Conservation (phyloP, 1,140 invertebrate species). For the Ladona fulva region DNA sequence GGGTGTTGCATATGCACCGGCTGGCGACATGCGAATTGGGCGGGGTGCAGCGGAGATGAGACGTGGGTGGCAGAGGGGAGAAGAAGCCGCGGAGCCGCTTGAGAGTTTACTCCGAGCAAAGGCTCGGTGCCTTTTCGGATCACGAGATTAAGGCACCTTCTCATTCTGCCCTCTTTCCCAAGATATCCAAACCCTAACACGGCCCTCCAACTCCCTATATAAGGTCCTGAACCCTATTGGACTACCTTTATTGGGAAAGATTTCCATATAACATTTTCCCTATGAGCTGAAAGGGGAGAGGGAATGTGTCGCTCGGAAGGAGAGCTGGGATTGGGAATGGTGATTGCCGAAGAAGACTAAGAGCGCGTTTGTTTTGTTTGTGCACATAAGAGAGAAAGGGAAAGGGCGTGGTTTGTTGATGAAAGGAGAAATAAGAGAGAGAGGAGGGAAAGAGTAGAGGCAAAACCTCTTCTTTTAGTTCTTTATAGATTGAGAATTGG, state of each 20-base stretch:
- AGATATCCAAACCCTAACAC: too few relatives aligned
- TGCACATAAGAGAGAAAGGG: neutral
- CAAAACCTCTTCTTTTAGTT: neutral
- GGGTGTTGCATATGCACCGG: neutral
- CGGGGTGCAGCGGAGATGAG: too few relatives aligned
- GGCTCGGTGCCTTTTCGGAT: too few relatives aligned
- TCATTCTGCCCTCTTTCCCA: too few relatives aligned
- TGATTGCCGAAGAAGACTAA: neutral
- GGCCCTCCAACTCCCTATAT: too few relatives aligned
- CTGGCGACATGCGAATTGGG: neutral
- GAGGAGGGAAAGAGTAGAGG: too few relatives aligned
- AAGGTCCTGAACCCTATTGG: neutral
- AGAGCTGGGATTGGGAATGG: too few relatives aligned
- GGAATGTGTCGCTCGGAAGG: neutral
- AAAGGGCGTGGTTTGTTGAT: neutral
- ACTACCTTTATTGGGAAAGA: neutral
- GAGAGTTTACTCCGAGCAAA: too few relatives aligned
- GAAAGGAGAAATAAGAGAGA: neutral
- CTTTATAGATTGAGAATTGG: neutral
- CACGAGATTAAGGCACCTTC: too few relatives aligned
- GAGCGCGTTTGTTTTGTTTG: neutral
- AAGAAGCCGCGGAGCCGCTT: too few relatives aligned
- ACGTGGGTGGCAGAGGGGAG: neutral
- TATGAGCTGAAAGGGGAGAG: neutral
- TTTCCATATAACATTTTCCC: slow-evolving; percentile 2